A percentile compares a stretch with the other conserved stretches of the same genome.
Conservation (phyloP, 2,888 invertebrate genomes). For the Melanchra persicariae region DNA sequence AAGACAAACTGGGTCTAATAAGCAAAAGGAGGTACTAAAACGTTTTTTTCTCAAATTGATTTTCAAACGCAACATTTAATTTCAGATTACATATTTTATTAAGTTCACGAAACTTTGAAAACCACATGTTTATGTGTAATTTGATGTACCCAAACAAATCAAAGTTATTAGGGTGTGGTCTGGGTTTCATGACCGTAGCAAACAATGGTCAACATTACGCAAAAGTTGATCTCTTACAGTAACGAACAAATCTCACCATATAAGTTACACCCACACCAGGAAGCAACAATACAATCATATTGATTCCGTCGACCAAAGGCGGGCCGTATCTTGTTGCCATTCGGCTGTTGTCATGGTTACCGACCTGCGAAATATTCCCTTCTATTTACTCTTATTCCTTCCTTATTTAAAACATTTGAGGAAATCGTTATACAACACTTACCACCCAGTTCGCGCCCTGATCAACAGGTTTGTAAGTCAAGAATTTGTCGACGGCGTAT, state of each 20-base stretch:
- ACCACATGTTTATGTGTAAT: background rate
- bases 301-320: conserved; percentile 92
- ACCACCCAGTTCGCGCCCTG: conserved; percentile 95
- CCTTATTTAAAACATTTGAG: conserved; percentile 18
- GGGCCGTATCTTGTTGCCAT: conserved; percentile 92
- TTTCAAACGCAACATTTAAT: background rate
- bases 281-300: conserved; percentile 93
- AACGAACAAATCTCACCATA: conserved; percentile 75
- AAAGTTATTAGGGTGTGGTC: background rate
- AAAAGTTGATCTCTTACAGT: background rate
- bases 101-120: background rate
- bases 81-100: background rate
- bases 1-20: background rate
- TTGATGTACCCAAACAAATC: background rate
- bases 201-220: background rate
- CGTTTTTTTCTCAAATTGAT: background rate
- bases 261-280: conserved; percentile 95
- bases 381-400: conserved; percentile 21
- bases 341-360: conserved; percentile 93
- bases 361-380: conserved; percentile 85
- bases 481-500: conserved; percentile 92
- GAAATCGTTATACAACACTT: conserved; percentile 74
- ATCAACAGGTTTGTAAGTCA: conserved; percentile 91
- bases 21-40: background rate
- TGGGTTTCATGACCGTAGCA: background rate